Evolutionary conservation across 2,888 invertebrate genomes (phyloP), one percentile per base, ranked within the genome.

Genomic region (Platynereis dumerilii): DNA sequence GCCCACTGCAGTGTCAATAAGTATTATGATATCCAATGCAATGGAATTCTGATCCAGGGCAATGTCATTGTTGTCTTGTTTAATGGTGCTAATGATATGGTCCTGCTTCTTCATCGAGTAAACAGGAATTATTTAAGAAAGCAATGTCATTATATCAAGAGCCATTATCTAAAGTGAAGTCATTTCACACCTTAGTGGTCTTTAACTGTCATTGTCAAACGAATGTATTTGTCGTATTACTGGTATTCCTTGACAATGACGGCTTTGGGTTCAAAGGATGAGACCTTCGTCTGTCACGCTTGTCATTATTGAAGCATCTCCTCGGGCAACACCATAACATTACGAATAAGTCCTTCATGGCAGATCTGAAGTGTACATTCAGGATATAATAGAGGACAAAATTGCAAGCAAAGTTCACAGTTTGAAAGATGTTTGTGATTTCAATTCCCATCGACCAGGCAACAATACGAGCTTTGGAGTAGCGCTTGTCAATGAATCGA

Each of bases 401-500:
- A 65, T 71, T 69, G 53, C 34, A 68, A 28, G 69, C 65, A 55
- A 71, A 71, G 64, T 71, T 71, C 48, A 71, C 58, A 2, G 65
- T 67, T 62, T 71, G 71, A 17, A 71, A 52, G 44, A 68, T 67
- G 54, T 71, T 71, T 5, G 68, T 69, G 24, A 68, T 27, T 54
- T 69, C 69, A n/a, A 65, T 60, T 15, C 65, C 68, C 17, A 67
- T 34, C 12, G 57, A 20, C n/a, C 44, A 26, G 34, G 48, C 44
- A 28, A n/a, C 2, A 27, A 20, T 20, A 3, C 44, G 3, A 15
- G 12, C 15, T 15, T 15, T 44, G 3, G 12, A 7, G n/a, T 28
- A n/a, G 48, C 61, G 55, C 20, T 62, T 58, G 20, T 56, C 44
- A 15, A 77, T 70, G 64, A 77, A 76, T 65, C 75, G 73, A 12